Evolutionary conservation across 1,140 invertebrate species (phyloP), one percentile per base, ranked within the genome.

Genomic region (Drosophila funebris): DNA sequence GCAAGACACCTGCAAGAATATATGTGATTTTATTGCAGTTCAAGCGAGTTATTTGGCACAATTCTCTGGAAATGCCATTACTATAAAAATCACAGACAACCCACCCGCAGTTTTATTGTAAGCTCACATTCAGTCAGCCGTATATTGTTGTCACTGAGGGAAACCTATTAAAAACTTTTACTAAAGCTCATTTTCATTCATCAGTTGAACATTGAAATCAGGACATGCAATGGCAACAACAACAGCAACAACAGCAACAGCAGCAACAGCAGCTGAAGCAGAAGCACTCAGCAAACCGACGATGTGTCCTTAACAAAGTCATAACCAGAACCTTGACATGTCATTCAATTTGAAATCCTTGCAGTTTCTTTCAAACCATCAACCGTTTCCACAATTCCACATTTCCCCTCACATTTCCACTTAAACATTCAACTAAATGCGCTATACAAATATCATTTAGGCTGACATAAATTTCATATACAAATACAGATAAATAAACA

Each of bases 391-490:
- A 4, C 9, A 57, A 11, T 27, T 22, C 29, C 22, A n/a, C 37
- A 11, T 18, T 24, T 5, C 41, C 33, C 18, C 11, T 16, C 58
- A 46, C 63, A 53, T 53, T 60, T 74, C 60, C 82, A 85, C 83
- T 87, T 71, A 72, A 78, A 46, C 78, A 87, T 85, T 78, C 61
- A 27, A 81, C 73, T 87, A 87, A 87, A 88, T 82, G 78, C 75
- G 58, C 78, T 57, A 87, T 73, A 82, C 75, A 87, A 88, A 87
- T 83, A 87, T 87, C 83, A 88, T 78, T 87, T 88, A 75, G 78
- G 57, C 29, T 57, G 68, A 72, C 83, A 88, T 81, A 67, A 87
- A 85, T 69, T 52, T 62, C 43, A 71, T 50, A 74, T 78, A 70
- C 56, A 52, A 56, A 68, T 37, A 56, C 44, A 48, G 56, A 61